Evolutionary conservation across 2,113 vertebrate genomes (phyloP), one percentile per base, ranked within the genome.

Genomic region (Rana temporaria): DNA sequence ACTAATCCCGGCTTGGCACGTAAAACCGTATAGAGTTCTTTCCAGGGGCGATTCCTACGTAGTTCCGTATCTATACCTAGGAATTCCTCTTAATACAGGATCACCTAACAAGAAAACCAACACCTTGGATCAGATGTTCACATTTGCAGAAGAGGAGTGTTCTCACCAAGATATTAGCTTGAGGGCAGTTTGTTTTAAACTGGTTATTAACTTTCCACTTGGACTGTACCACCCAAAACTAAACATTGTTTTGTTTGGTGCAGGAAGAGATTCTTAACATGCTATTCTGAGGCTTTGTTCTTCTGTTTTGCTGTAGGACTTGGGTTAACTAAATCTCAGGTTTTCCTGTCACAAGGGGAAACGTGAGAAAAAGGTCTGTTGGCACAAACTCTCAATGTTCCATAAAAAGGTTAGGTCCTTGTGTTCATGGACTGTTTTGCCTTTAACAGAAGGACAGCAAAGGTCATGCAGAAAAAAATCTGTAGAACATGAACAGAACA

Each of bases 51-150:
- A n/a, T 14, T 22, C 7, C 22, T 22, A 22, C 11, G 4, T 17
- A 38, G n/a, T 59, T 32, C 53, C 6, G 14, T 55, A 52, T 65
- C 19, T 53, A 20, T 24, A 20, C 30, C 30, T 6, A 14, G 30
- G 30, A 59, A 60, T 4, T 20, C 12, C 15, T 4, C 20, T 63
- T 9, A 77, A 63, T 62, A 63, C 24, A 55, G 19, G 19, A 34
- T 81, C 69, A 55, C 59, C 11, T 69, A 16, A 57, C 70, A 22
- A 0, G 0, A 9, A 20, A 65, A 73, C 69, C 65, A 81, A 56
- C 55, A 12, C 56, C 30, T 24, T 19, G 52, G 69, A 65, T 82
- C 70, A 53, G 7, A 26, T 66, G 34, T 66, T 20, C 56, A 73
- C 6, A 53, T 66, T 6, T 77, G 20, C 16, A 71, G 16, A 0